A percentile compares a stretch with the other conserved stretches of the same genome.
Evolutionary conservation across 1,140 invertebrate species (phyloP).

Genomic region (Aphidius ervi): DNA sequence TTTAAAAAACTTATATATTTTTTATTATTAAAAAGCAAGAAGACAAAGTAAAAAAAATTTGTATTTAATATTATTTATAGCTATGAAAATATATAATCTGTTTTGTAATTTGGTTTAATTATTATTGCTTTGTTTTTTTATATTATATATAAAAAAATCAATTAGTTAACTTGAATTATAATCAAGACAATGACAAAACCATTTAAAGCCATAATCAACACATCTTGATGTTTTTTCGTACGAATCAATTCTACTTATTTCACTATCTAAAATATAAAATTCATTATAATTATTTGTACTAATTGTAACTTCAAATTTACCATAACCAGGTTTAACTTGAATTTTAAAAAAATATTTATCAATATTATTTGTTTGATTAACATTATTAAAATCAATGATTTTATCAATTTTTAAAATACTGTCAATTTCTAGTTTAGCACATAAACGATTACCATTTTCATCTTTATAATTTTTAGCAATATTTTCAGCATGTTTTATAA

Average conservation of each 20-base stretch:
- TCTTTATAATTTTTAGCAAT: constrained; percentile 45
- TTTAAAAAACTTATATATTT: no score
- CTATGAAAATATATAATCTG: no score
- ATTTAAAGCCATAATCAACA: constrained; percentile 40
- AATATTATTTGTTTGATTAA: constrained; percentile 39
- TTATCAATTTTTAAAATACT: constrained; percentile 45
- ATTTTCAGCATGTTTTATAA: constrained; percentile 47
- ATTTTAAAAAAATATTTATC: constrained; percentile 51
- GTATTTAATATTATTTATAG: no score
- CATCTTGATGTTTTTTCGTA: constrained; percentile 52
- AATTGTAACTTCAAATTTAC: constrained; percentile 60
- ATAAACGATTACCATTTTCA: constrained; percentile 43
- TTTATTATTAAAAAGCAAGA: no score
- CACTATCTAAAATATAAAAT: constrained; percentile 41
- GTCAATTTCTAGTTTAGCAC: constrained; percentile 51
- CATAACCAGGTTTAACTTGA: constrained; percentile 55
- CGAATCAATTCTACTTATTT: constrained; percentile 60
- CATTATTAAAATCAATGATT: constrained; percentile 46
- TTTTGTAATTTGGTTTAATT: no score
- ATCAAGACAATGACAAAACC: constrained; percentile 42
- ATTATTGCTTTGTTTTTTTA: no score
- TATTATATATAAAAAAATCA: no score
- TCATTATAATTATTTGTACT: constrained; percentile 39
- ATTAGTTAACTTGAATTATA: neutral
- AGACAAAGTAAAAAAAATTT: no score